Evolutionary conservation across 2,113 vertebrate genomes (phyloP).

Genomic region (Tretioscincus oriximinensis): DNA sequence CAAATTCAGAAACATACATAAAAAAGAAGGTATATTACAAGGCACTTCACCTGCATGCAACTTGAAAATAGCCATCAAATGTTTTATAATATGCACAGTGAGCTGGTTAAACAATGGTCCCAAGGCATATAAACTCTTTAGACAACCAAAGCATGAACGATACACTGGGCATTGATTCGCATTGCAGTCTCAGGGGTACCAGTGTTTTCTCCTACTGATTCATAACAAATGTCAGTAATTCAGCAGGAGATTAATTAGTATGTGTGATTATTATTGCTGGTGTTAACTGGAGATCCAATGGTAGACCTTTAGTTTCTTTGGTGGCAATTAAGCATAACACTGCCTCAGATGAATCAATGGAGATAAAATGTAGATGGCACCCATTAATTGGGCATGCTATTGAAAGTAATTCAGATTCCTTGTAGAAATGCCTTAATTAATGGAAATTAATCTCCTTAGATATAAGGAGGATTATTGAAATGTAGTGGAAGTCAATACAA

Average conservation of each 20-base stretch:
- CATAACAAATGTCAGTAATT: slow-evolving; percentile 11
- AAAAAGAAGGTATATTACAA: neutral
- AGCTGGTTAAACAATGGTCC: neutral
- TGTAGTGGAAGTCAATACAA: slow-evolving; percentile 48
- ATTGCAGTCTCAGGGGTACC: neutral
- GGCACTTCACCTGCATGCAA: neutral
- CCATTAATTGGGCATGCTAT: slow-evolving; percentile 46
- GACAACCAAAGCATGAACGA: slow-evolving; percentile 42
- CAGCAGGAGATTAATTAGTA: slow-evolving; percentile 19
- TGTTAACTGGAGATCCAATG: slow-evolving; percentile 30
- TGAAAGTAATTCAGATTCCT: slow-evolving; percentile 51
- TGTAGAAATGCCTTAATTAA: slow-evolving; percentile 47
- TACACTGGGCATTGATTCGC: slow-evolving; percentile 41
- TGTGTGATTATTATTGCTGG: slow-evolving; percentile 12
- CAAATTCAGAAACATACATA: neutral
- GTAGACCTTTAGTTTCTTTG: slow-evolving; percentile 33
- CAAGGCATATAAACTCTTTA: slow-evolving; percentile 2
- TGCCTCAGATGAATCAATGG: slow-evolving; percentile 59
- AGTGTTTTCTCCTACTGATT: slow-evolving; percentile 37
- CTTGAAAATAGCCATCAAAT: neutral
- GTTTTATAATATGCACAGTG: neutral
- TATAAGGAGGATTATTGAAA: slow-evolving; percentile 54
- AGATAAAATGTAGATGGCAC: slow-evolving; percentile 51
- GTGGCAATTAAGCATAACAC: slow-evolving; percentile 32
- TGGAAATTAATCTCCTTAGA: slow-evolving; percentile 50